A percentile compares a stretch with the other conserved stretches of the same genome.
phyloP scores from a whole-genome alignment of 2,113 vertebrate genomes.

The Psilopogon haemacephalus region DNA sequence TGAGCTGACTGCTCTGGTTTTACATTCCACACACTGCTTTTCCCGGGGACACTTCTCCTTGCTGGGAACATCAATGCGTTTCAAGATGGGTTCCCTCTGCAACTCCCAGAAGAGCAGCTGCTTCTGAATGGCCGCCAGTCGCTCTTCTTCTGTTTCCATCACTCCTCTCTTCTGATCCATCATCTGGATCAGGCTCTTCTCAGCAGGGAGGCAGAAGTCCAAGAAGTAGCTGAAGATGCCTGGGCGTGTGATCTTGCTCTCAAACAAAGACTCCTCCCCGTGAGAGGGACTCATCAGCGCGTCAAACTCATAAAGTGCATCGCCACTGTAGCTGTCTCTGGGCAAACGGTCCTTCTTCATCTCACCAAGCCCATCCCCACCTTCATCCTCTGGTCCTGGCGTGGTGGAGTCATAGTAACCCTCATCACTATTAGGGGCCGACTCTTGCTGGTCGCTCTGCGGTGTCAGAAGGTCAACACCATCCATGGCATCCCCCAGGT shows the following conservation, averaged over 20 bases:
- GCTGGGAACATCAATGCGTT: slow-evolving; percentile 46
- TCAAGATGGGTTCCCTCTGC: slow-evolving; percentile 69
- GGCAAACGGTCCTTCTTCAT: slow-evolving; percentile 83
- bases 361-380: slow-evolving; percentile 78
- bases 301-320: slow-evolving; percentile 96
- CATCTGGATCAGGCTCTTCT: slow-evolving; percentile 66
- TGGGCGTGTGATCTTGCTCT: slow-evolving; percentile 70
- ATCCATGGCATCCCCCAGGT: slow-evolving; percentile 64
- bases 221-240: slow-evolving; percentile 78
- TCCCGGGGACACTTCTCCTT: slow-evolving; percentile 61
- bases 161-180: slow-evolving; percentile 72
- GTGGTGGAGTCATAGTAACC: slow-evolving; percentile 97
- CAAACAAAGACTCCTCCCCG: slow-evolving; percentile 80
- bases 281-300: slow-evolving; percentile 84
- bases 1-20: slow-evolving; percentile 24
- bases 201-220: slow-evolving; percentile 71
- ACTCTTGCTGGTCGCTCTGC: slow-evolving; percentile 94
- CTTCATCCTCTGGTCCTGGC: slow-evolving; percentile 89
- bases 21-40: slow-evolving; percentile 67
- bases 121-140: slow-evolving; percentile 82
- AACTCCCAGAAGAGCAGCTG: slow-evolving; percentile 83
- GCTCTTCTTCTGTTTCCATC: slow-evolving; percentile 83
- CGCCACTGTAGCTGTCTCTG: slow-evolving; percentile 94
- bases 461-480: slow-evolving; percentile 81
- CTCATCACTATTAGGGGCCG: slow-evolving; percentile 93